Base-by-base conservation (phyloP, 2,888 invertebrate genomes). In the Drosophila stalkeri region DNA sequence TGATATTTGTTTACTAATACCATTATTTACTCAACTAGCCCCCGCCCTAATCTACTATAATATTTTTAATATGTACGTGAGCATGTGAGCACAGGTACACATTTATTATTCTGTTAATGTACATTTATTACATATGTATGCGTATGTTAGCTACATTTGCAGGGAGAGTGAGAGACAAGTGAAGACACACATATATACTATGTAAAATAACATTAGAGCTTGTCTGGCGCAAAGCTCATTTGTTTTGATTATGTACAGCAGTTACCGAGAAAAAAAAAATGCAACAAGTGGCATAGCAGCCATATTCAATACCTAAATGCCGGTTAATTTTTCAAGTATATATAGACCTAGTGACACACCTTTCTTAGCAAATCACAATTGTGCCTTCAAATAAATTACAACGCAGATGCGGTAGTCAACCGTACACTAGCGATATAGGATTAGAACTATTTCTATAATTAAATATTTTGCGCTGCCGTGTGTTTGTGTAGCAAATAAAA, bases 401-500 rank as follows among this genome's bases (percentile, higher is more conserved):
- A 20, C 41, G 11, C 39, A 31, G 12, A 5, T 20, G 6, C 9
- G 16, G 16, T 39, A 27, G 23, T 43, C 47, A 57, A 64, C 64
- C 39, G n/a, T n/a, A 18, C 41, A 71, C 56, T 8, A 7, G 12
- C 41, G 16, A 16, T 61, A 3, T 2, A 57, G 44, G 11, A 7
- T 37, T 44, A 12, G 1, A 46, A 55, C 70, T 75, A 52, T 37
- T 59, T 49, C 14, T 41, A 47, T 33, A 55, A 44, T 20, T 41
- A 31, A 41, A 76, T 76, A 46, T 52, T 57, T 76, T 64, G 20
- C 47, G 16, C 18, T 35, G 33, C 35, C 14, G 39, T 57, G 33
- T 35, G 20, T 47, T 37, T 6, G 16, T n/a, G 16, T 20, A 18
- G 18, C 14, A n/a, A 64, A 8, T 7, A 47, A 18, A 27, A 9